Evolutionary conservation across 2,888 invertebrate genomes (phyloP).

Genomic region (Copidosoma aretas): DNA sequence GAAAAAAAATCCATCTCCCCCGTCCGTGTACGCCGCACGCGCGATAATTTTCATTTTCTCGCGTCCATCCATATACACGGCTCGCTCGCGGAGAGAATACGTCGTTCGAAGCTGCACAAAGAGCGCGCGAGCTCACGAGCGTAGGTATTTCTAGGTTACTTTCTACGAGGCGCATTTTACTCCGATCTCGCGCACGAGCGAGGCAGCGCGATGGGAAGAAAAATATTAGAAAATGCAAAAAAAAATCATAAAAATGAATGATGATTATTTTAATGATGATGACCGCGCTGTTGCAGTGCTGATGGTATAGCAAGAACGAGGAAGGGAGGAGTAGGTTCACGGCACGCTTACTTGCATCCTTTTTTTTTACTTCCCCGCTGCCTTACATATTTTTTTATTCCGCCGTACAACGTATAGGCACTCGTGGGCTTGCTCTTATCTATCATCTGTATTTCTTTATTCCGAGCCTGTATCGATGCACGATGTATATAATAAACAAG

Average conservation of each 20-base stretch:
- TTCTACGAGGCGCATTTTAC: slow-evolving; percentile 25
- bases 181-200: not conserved
- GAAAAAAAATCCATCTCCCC: not conserved
- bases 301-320: too few species aligned
- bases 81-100: not conserved
- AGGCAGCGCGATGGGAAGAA: slow-evolving; percentile 4
- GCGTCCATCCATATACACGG: not conserved
- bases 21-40: not conserved
- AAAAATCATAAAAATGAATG: not conserved
- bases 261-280: slow-evolving; percentile 1
- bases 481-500: too few species aligned
- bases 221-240: slow-evolving; percentile 5
- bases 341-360: too few species aligned
- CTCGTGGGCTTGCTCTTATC: too few species aligned
- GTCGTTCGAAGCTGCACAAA: not conserved
- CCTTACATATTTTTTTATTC: too few species aligned
- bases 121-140: not conserved
- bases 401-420: too few species aligned
- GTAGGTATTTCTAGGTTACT: slow-evolving; percentile 30
- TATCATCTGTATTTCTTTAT: too few species aligned
- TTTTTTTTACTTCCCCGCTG: too few species aligned
- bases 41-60: slow-evolving; percentile 16
- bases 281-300: not conserved
- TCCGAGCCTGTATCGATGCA: too few species aligned
- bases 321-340: too few species aligned